Base-by-base conservation (phyloP, 92 coral and sea anemone genomes). In the Galaxea fascicularis region DNA sequence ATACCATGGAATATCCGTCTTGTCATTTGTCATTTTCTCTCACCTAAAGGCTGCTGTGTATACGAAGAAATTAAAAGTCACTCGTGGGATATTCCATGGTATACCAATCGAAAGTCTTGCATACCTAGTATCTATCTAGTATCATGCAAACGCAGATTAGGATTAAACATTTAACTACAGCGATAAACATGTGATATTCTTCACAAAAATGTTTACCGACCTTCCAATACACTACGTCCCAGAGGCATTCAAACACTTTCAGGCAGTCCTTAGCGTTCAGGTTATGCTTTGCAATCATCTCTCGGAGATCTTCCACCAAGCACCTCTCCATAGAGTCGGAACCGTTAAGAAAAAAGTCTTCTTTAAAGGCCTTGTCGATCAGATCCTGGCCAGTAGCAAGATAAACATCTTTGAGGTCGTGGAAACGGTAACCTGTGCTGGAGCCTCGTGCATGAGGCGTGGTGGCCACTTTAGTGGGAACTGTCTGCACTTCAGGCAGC, bases 341-440 rank as follows among this genome's bases (percentile, higher is more conserved):
- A 8, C 28, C 22, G 8, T 73, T 62, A 26, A 73, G 62, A 0
- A 21, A 11, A 25, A 8, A 15, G 8, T 73, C 78, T 18, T 51
- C 78, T 39, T 51, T 73, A 25, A 73, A 73, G 15, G 78, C 78
- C 63, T 22, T 73, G 1, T 27, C 45, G 25, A 30, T 53, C 45
- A 73, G 1, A 29, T 77, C 69, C 18, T 44, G 59, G 56, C 53
- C 49, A 20, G 29, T 59, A 12, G 59, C 54, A 20, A 57, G 68
- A 10, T 59, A 77, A 60, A 28, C 8, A 5, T 73, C 63, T 73
- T 47, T 73, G 4, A 71, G 76, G 1, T 71, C 56, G 15, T 46
- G 76, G 29, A 45, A 71, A 47, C 76, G 35, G 16, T 45, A 71
- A 25, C 57, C 11, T 1, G 8, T 47, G 56, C 10, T 11, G 1